Evolutionary conservation across 2,888 invertebrate genomes (phyloP).

Genomic region (Eudemis profundana): DNA sequence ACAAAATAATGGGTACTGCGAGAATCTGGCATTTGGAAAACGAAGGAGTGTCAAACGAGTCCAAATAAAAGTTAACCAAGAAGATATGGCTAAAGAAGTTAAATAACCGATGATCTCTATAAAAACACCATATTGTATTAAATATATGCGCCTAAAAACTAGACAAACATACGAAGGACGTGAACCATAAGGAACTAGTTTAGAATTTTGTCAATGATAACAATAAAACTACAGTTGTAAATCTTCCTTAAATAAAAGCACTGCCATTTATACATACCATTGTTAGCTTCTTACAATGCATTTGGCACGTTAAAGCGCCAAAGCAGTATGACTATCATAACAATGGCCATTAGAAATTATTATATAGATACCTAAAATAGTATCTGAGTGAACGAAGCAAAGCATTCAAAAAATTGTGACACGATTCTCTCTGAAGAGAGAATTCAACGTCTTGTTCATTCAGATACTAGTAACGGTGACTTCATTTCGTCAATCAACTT

Average conservation of each 20-base stretch:
- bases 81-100: neutral
- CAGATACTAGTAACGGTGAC: constrained; percentile 7
- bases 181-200: constrained; percentile 11
- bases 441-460: neutral
- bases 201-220: constrained; percentile 12
- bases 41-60: neutral
- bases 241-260: neutral
- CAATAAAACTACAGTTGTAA: neutral
- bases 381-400: neutral
- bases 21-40: neutral
- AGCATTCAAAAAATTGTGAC: neutral
- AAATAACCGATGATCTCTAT: neutral
- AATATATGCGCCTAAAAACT: constrained; percentile 10
- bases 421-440: too few relatives aligned
- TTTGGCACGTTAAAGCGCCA: neutral
- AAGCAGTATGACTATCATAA: neutral
- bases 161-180: constrained; percentile 14
- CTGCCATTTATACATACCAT: neutral
- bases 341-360: neutral
- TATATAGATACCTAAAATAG: neutral
- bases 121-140: constrained; percentile 4
- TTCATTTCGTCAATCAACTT: neutral
- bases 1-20: too few relatives aligned
- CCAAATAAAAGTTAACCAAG: neutral
- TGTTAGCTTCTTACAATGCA: neutral